These are phyloP conservation scores for Anoplophora glabripennis DNA, from an alignment of 1,140 invertebrate genomes.

Conservation along the genomic window DNA sequence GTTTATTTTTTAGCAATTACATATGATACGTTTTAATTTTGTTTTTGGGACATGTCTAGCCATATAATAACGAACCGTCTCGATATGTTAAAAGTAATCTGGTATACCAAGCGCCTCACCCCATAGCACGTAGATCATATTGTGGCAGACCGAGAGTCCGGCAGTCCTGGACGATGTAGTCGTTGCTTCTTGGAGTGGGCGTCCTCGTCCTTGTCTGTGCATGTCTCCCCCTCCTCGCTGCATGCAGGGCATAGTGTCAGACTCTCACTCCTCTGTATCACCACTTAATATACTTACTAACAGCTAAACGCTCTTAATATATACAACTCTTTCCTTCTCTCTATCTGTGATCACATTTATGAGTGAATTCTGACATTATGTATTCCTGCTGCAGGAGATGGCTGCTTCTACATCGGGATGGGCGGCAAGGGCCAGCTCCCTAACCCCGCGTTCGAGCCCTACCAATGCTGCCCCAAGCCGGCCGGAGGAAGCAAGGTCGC, in stretches of 20 bases:
- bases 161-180: slow-evolving; percentile 25
- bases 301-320: slow-evolving; percentile 22
- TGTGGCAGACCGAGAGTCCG: slow-evolving; percentile 12
- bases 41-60: no score
- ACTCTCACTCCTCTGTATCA: slow-evolving; percentile 39
- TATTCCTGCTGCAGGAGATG: slow-evolving; percentile 76
- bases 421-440: slow-evolving; percentile 77
- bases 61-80: no score
- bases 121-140: no score
- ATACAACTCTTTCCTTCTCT: slow-evolving; percentile 2
- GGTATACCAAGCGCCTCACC: no score
- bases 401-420: slow-evolving; percentile 93
- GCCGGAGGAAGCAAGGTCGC: slow-evolving; percentile 67
- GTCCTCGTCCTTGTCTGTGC: slow-evolving; percentile 41
- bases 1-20: no score
- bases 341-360: slow-evolving; percentile 2
- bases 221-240: slow-evolving; percentile 31
- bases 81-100: no score
- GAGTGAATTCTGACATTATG: slow-evolving; percentile 58
- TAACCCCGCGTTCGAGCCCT: slow-evolving; percentile 75
- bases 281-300: slow-evolving; percentile 25
- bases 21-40: no score
- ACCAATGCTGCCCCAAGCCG: slow-evolving; percentile 84
- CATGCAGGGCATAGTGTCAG: slow-evolving; percentile 51
- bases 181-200: slow-evolving; percentile 32